Base-by-base conservation (phyloP, 1,140 invertebrate species). In the Diploscapter pachys region DNA sequence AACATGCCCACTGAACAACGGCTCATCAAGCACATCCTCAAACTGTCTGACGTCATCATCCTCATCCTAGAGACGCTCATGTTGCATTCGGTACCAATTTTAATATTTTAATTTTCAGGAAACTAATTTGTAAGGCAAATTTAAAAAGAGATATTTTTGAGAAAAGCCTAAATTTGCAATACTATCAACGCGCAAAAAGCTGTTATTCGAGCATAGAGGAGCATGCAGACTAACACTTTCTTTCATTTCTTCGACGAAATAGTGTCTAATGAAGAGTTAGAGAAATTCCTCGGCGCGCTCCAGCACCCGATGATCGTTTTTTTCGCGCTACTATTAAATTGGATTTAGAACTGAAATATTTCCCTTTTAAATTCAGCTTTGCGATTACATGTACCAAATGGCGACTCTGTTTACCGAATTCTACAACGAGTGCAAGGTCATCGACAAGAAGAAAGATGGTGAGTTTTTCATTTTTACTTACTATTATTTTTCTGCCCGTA, bases 381-480 rank as follows among this genome's bases (percentile, higher is more conserved):
- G 97, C 86, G 95, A 98, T 86, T 97, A 92, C 87, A 89, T 98
- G 67, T 99, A 97, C 86, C 94, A 98, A 81, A 90, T 99, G 61
- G 90, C 92, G n/a, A 91, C 91, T 4, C 89, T 90, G 2, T 99
- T 98, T 82, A 91, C 92, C 0, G 97, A 99, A 85, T 99, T 99
- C 86, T 99, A 99, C 87, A 95, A 98, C 83, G 91, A 89, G 80
- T 99, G 97, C 86, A 99, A 99, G 85, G 98, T 96, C 83, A 91
- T 99, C 65, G 93, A 97, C 85, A 98, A 96, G 85, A 90, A 95
- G 86, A 74, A 78, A 51, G 85, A 80, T 66, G 86, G 82, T 80
- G 80, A 63, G 67, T 66, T 51, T 3, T 59, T 71, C 5, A 53
- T 64, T 11, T 59, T 5, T 67, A 59, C 13, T 57, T 4, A 31